Percentiles rank a stretch among this genome's conserved stretches.
phyloP scores from a whole-genome alignment of 37 sponge, comb jelly and placozoan genomes.

The Chondrilla cf. caribensis region DNA sequence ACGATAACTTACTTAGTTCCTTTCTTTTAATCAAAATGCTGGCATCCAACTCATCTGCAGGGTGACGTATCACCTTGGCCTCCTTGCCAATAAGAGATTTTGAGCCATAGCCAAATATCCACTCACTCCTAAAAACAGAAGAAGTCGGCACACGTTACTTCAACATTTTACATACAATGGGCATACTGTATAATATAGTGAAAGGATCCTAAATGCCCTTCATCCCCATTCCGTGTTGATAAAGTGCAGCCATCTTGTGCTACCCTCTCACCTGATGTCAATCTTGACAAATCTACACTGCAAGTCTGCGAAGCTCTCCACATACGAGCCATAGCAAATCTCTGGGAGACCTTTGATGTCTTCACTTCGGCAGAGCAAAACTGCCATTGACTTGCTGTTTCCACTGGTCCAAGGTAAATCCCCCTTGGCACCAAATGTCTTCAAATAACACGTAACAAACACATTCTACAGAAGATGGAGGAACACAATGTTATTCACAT shows the following conservation, averaged over 20 bases:
- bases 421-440: neutral
- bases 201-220: neutral
- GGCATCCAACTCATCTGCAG: neutral
- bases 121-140: neutral
- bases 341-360: conserved; percentile 18
- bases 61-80: conserved; percentile 16
- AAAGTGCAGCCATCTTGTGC: too few relatives aligned
- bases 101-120: conserved; percentile 17
- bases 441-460: conserved; percentile 9
- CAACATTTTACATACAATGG: too few relatives aligned
- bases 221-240: neutral
- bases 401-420: neutral
- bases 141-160: too few relatives aligned
- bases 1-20: conserved; percentile 6
- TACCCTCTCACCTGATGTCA: conserved; percentile 2
- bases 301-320: neutral
- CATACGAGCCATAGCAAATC: conserved; percentile 14
- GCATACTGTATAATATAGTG: too few relatives aligned
- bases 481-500: too few relatives aligned
- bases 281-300: conserved; percentile 12
- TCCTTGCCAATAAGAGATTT: conserved; percentile 1
- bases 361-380: conserved; percentile 19
- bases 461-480: neutral
- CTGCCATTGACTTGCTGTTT: neutral
- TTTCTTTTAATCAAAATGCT: neutral